Percentiles rank a stretch among this genome's conserved stretches.
Evolutionary conservation across 2,113 vertebrate genomes (phyloP).

Genomic region (Gnathonemus longibarbis): DNA sequence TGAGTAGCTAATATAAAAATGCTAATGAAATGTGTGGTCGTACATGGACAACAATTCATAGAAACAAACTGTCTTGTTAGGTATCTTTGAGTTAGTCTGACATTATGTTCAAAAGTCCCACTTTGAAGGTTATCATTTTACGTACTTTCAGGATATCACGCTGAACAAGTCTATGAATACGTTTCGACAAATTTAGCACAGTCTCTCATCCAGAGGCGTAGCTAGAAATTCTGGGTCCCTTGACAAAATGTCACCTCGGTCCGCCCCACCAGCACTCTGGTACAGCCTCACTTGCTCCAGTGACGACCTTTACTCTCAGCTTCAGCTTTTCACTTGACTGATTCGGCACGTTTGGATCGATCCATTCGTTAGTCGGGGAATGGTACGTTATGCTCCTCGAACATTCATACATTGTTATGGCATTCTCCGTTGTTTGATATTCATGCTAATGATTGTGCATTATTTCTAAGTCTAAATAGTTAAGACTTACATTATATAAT

Average conservation of each 20-base stretch:
- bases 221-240: background rate
- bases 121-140: background rate
- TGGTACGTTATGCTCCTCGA: background rate
- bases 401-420: background rate
- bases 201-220: background rate
- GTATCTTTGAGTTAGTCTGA: background rate
- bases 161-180: background rate
- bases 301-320: background rate
- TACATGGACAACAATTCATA: background rate
- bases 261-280: background rate
- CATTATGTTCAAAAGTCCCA: background rate
- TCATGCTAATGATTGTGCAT: background rate
- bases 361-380: background rate
- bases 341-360: background rate
- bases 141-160: background rate
- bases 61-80: background rate
- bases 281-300: background rate
- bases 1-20: background rate
- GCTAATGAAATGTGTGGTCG: background rate
- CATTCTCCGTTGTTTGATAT: background rate
- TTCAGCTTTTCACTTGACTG: background rate
- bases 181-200: background rate
- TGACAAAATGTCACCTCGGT: background rate
- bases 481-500: background rate
- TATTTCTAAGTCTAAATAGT: background rate